A percentile compares a stretch with the other conserved stretches of the same genome.
Evolutionary conservation across 2,113 vertebrate species (phyloP).

Genomic region (Daphoenositta chrysoptera): DNA sequence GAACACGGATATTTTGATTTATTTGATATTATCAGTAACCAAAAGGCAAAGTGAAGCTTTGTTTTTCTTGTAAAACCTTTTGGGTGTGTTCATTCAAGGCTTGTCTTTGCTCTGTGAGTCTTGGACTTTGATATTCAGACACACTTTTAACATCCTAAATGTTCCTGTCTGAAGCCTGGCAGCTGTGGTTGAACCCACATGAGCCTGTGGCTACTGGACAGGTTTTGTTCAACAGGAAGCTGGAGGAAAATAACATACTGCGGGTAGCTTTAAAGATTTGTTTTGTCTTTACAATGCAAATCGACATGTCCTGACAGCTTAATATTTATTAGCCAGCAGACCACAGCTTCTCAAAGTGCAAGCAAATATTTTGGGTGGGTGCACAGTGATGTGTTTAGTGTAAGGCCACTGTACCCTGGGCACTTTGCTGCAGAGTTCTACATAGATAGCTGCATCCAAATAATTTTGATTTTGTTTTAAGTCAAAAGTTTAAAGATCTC

Average conservation of each 20-base stretch:
- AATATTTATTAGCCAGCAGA: not conserved
- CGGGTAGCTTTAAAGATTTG: not conserved
- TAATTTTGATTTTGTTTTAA: not conserved
- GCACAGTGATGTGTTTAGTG: not conserved
- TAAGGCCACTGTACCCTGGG: not conserved
- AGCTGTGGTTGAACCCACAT: fast-evolving
- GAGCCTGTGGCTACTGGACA: not conserved
- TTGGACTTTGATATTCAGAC: not conserved
- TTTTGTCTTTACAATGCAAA: not conserved
- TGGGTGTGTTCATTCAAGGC: not conserved
- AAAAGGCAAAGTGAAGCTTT: not conserved
- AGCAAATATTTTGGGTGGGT: not conserved
- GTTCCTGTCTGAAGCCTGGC: not conserved
- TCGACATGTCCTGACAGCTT: fast-evolving
- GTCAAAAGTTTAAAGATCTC: not conserved
- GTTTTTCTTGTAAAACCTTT: not conserved
- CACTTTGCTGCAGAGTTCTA: not conserved
- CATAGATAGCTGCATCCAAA: not conserved
- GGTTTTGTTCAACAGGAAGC: not conserved
- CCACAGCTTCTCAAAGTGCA: not conserved
- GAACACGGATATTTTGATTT: not conserved
- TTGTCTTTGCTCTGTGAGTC: not conserved
- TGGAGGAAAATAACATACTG: not conserved
- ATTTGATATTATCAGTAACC: not conserved
- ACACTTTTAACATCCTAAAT: not conserved